Conservation (phyloP, 2,888 invertebrate genomes). For the Drosophila macrospina region DNA sequence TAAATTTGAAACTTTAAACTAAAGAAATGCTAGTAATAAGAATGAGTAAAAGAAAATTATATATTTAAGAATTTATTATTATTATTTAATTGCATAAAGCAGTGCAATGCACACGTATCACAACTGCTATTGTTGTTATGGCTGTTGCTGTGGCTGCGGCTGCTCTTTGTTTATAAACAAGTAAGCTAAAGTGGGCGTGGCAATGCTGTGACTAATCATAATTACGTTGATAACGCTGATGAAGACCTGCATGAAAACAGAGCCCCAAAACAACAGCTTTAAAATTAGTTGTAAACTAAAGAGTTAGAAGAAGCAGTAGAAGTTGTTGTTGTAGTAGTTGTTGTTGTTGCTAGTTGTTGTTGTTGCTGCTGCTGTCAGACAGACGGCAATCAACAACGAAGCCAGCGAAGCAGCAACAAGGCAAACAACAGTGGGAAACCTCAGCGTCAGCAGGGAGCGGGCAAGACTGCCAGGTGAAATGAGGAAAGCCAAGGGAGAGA, state of each 20-base stretch:
- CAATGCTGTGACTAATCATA: too few relatives aligned
- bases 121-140: not conserved
- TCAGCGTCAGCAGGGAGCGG: not conserved
- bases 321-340: slow-evolving; percentile 18
- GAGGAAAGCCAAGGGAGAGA: not conserved
- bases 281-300: slow-evolving; percentile 42
- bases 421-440: slow-evolving; percentile 62
- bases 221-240: slow-evolving; percentile 1
- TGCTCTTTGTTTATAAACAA: too few relatives aligned
- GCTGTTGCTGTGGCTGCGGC: not conserved
- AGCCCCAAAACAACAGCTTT: slow-evolving; percentile 29
- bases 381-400: slow-evolving; percentile 76
- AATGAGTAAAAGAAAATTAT: not conserved
- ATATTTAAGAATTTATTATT: not conserved
- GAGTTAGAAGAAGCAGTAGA: slow-evolving; percentile 7
- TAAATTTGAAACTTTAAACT: slow-evolving; percentile 5
- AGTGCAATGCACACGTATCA: slow-evolving; percentile 31
- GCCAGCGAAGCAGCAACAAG: slow-evolving; percentile 72
- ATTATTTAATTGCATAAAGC: not conserved
- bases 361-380: slow-evolving; percentile 53
- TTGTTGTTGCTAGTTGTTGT: slow-evolving; percentile 17
- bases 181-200: too few relatives aligned
- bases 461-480: not conserved
- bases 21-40: slow-evolving; percentile 4
- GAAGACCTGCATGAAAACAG: slow-evolving; percentile 34